These are phyloP conservation scores for Syrrhaptes paradoxus DNA, from an alignment of 2,113 vertebrate genomes.

Conservation along the genomic window DNA sequence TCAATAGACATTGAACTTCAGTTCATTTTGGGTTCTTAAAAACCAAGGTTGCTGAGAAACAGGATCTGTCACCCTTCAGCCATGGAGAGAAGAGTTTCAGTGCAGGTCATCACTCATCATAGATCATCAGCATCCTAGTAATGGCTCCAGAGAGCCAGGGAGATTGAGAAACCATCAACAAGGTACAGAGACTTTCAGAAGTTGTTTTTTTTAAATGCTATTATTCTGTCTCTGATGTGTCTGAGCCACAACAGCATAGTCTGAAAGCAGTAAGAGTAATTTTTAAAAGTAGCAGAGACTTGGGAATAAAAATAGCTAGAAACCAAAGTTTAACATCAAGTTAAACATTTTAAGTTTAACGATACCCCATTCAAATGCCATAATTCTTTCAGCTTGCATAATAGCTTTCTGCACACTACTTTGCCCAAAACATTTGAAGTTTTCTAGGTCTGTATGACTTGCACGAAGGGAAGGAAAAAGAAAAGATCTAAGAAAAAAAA, in stretches of 20 bases:
- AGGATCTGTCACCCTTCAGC: neutral
- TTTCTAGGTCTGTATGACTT: neutral
- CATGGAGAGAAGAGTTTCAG: accelerated
- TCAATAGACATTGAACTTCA: accelerated
- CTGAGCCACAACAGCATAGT: neutral
- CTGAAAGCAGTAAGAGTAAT: neutral
- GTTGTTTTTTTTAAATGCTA: neutral
- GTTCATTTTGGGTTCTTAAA: neutral
- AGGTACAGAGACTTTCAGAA: neutral
- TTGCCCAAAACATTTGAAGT: neutral
- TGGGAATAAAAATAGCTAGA: neutral
- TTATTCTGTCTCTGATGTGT: neutral
- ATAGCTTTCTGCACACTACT: neutral
- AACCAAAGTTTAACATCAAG: neutral
- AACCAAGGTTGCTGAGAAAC: neutral
- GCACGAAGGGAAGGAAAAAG: accelerated
- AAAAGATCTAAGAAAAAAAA: neutral
- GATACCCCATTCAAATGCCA: neutral
- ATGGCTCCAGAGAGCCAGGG: neutral
- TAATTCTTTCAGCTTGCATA: neutral
- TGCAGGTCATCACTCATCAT: neutral
- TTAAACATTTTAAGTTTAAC: neutral
- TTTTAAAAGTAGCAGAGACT: neutral
- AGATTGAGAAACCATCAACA: neutral
- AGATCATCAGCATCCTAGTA: neutral